Evolutionary conservation across 2,113 vertebrate genomes (phyloP).

Genomic region (Tricholaema leucomelas): DNA sequence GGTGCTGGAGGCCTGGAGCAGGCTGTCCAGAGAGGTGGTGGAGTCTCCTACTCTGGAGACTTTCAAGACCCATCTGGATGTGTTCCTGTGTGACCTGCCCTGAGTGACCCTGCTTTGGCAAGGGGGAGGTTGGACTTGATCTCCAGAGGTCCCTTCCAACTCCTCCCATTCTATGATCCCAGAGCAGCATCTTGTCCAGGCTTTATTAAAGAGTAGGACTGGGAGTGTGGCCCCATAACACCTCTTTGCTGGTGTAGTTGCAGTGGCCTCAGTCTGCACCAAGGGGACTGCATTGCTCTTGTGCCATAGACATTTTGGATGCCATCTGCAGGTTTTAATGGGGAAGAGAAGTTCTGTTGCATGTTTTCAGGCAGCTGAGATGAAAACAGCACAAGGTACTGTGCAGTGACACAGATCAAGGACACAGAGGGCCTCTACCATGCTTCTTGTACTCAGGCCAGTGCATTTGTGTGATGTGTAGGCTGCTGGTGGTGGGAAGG

Average conservation of each 20-base stretch:
- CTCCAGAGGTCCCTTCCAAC: too few species aligned
- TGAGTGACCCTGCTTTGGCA: too few species aligned
- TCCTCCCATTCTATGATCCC: too few species aligned
- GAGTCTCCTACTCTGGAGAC: too few species aligned
- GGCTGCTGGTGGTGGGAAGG: not conserved
- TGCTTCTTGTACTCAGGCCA: not conserved
- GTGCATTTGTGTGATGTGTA: not conserved
- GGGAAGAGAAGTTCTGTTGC: not conserved
- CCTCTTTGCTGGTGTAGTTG: not conserved
- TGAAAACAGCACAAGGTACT: not conserved
- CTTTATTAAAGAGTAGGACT: not conserved
- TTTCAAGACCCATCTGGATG: too few species aligned
- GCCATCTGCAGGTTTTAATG: not conserved
- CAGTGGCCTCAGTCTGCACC: not conserved
- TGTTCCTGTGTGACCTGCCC: too few species aligned
- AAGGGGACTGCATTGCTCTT: not conserved
- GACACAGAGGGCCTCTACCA: not conserved
- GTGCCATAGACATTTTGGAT: not conserved
- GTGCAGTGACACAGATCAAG: not conserved
- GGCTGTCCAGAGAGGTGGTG: too few species aligned
- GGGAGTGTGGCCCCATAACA: accelerated
- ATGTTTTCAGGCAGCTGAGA: not conserved
- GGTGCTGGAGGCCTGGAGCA: too few species aligned
- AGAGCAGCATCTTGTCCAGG: not conserved
- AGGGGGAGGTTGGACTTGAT: too few species aligned